A percentile compares a stretch with the other conserved stretches of the same genome.
phyloP scores from a whole-genome alignment of 53 echinoderm and acorn worm genomes.

The Echinarachnius parma region DNA sequence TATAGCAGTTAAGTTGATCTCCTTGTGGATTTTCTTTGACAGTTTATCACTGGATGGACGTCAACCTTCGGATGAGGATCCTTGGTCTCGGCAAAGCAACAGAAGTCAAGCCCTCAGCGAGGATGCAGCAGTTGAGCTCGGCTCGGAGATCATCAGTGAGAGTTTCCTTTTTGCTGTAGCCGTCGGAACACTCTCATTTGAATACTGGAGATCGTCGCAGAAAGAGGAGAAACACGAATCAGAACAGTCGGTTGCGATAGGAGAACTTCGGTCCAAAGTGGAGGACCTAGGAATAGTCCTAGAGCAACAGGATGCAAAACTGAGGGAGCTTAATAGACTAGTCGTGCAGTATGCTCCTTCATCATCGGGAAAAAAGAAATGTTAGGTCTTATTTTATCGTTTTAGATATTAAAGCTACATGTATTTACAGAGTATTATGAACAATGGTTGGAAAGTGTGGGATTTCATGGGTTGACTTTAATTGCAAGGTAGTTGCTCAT shows the following conservation, averaged over 20 bases:
- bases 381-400: too few relatives aligned
- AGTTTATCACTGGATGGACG: constrained; percentile 95
- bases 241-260: constrained; percentile 59
- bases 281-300: constrained; percentile 67
- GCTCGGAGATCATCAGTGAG: constrained; percentile 91
- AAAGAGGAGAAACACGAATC: constrained; percentile 80
- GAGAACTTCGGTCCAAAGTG: constrained; percentile 53
- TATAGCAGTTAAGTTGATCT: too few relatives aligned
- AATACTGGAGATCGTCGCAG: constrained; percentile 77
- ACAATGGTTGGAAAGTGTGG: too few relatives aligned
- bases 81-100: constrained; percentile 91
- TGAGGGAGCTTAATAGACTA: constrained; percentile 79
- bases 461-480: too few relatives aligned
- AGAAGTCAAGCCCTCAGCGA: constrained; percentile 73
- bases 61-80: constrained; percentile 82
- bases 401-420: too few relatives aligned
- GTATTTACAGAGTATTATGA: too few relatives aligned
- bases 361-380: constrained; percentile 23
- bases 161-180: constrained; percentile 80
- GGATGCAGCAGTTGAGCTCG: constrained; percentile 89
- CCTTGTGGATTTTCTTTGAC: constrained; percentile 3
- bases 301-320: constrained; percentile 80
- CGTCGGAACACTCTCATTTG: constrained; percentile 76
- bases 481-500: too few relatives aligned
- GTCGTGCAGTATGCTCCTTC: constrained; percentile 51